Evolutionary conservation across 1,140 invertebrate species (phyloP).

Genomic region (Zaprionus africanus): DNA sequence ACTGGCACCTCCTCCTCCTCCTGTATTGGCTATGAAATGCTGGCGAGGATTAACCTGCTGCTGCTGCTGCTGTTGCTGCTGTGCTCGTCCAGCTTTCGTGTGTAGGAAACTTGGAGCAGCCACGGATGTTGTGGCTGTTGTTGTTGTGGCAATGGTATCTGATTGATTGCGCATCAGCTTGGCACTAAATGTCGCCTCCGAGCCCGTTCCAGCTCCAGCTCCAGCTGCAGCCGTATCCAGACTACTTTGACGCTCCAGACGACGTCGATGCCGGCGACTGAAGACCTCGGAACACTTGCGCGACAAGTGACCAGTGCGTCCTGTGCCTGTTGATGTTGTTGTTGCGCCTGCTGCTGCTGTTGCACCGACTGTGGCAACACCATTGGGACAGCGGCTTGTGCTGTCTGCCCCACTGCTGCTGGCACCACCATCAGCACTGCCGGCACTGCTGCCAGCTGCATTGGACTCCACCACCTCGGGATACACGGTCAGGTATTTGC

Average conservation of each 20-base stretch:
- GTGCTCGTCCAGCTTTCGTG: constrained; percentile 44
- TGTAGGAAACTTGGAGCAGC: constrained; percentile 61
- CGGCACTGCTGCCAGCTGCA: constrained; percentile 40
- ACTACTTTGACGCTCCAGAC: constrained; percentile 74
- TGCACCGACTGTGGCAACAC: not conserved
- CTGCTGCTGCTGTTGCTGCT: constrained; percentile 25
- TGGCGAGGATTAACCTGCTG: constrained; percentile 56
- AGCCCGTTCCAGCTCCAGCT: not conserved
- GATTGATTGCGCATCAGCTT: constrained; percentile 79
- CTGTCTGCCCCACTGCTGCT: constrained; percentile 22
- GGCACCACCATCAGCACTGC: constrained; percentile 5
- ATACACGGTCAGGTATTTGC: constrained; percentile 77
- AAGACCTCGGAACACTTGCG: constrained; percentile 78
- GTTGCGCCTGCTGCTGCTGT: not conserved
- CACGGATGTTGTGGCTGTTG: constrained; percentile 9
- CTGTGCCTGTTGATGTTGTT: not conserved
- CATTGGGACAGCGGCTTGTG: not conserved
- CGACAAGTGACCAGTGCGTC: constrained; percentile 64
- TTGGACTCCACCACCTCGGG: constrained; percentile 63
- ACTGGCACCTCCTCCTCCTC: constrained; percentile 2
- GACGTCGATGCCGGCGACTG: constrained; percentile 69
- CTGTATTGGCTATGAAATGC: constrained; percentile 54
- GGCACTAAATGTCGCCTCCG: constrained; percentile 41
- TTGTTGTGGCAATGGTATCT: constrained; percentile 65
- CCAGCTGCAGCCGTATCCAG: constrained; percentile 59